Evolutionary conservation across 2,888 invertebrate species (phyloP).

Genomic region (Scaeva pyrastri): DNA sequence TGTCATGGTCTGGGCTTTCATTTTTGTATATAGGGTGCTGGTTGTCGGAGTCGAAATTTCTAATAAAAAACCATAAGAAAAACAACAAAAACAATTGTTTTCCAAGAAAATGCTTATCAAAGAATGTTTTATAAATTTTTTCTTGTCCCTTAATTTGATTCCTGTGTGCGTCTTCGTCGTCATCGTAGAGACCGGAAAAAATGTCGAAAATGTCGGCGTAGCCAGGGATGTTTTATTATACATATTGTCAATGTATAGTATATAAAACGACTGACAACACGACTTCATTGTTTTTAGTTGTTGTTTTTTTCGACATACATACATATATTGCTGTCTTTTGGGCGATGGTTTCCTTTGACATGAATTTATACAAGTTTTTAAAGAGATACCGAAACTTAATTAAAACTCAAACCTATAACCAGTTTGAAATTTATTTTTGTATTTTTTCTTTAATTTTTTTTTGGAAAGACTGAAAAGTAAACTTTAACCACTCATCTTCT

Average conservation of each 20-base stretch:
- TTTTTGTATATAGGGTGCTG: neutral
- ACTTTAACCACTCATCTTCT: slow-evolving; percentile 30
- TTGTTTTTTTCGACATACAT: neutral
- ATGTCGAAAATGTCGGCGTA: neutral
- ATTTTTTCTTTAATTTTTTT: neutral
- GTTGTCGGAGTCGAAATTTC: slow-evolving; percentile 1
- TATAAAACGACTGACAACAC: slow-evolving; percentile 14
- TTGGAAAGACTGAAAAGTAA: neutral
- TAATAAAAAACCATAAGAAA: neutral
- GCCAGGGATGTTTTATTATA: slow-evolving; percentile 19
- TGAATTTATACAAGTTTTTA: slow-evolving; percentile 12
- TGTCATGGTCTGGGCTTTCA: slow-evolving; percentile 6
- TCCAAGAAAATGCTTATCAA: slow-evolving; percentile 10
- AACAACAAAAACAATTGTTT: slow-evolving; percentile 13
- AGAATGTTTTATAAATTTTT: slow-evolving; percentile 12
- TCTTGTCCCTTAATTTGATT: slow-evolving; percentile 21
- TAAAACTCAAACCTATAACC: slow-evolving; percentile 13
- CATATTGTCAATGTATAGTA: too few relatives aligned
- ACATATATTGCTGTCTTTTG: neutral
- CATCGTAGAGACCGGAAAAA: neutral
- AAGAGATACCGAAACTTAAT: slow-evolving; percentile 23
- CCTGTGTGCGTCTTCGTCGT: slow-evolving; percentile 16
- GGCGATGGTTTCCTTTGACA: slow-evolving; percentile 4
- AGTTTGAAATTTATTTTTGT: neutral
- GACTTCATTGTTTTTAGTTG: slow-evolving; percentile 1